phyloP scores from a whole-genome alignment of 2,797 vertebrate species.

The Heterohyrax brucei region DNA sequence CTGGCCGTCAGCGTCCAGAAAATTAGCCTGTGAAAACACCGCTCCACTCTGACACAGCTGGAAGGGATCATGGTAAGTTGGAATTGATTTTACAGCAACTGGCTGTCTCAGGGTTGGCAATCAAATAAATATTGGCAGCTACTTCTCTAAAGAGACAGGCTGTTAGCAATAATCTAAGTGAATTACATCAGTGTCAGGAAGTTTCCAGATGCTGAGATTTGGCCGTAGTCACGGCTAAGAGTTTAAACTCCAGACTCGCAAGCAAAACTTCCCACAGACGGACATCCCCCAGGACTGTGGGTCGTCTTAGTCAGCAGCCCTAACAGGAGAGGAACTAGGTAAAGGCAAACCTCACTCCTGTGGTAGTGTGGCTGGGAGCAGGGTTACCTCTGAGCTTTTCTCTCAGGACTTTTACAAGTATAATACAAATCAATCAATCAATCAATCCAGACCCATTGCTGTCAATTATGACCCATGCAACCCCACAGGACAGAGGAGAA shows the following conservation, averaged over 20 bases:
- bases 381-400: constrained; percentile 32
- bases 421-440: too few relatives aligned
- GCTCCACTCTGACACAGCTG: neutral
- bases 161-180: neutral
- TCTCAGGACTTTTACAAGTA: neutral
- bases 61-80: too few relatives aligned
- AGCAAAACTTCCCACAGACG: constrained; percentile 24
- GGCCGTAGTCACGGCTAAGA: neutral
- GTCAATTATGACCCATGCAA: too few relatives aligned
- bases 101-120: neutral
- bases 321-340: neutral
- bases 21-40: neutral
- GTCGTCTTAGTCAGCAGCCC: neutral
- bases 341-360: neutral
- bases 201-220: neutral
- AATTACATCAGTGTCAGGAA: neutral
- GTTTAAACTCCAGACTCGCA: neutral
- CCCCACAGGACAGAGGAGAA: too few relatives aligned
- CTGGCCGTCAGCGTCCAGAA: neutral
- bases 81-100: too few relatives aligned
- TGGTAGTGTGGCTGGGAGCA: constrained; percentile 21
- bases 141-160: neutral
- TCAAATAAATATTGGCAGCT: constrained; percentile 32
- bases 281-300: neutral
- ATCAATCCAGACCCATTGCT: too few relatives aligned